Conservation (phyloP, 2,113 vertebrate genomes). For the Procavia capensis region DNA sequence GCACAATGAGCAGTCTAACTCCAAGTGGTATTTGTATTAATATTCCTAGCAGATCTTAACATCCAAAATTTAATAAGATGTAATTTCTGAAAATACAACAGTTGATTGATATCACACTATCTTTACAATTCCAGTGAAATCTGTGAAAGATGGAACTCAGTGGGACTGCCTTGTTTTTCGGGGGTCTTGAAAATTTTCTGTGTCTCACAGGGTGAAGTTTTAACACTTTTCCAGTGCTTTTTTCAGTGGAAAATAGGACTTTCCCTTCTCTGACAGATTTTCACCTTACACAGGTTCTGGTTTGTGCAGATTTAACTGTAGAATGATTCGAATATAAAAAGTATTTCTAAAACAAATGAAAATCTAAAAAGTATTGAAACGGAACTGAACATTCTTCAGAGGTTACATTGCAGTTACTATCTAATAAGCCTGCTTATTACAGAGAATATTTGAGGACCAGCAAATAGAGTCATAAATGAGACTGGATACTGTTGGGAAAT, state of each 20-base stretch:
- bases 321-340: slow-evolving; percentile 3
- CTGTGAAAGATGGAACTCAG: too few relatives aligned
- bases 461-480: not conserved
- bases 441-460: not conserved
- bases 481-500: not conserved
- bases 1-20: not conserved
- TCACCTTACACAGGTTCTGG: too few relatives aligned
- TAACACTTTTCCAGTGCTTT: too few relatives aligned
- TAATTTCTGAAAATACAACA: not conserved
- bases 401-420: not conserved
- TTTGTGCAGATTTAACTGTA: too few relatives aligned
- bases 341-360: slow-evolving; percentile 6
- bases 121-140: not conserved
- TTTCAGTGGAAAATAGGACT: too few relatives aligned
- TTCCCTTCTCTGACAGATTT: too few relatives aligned
- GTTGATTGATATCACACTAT: not conserved
- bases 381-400: not conserved
- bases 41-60: not conserved
- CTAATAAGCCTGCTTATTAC: not conserved
- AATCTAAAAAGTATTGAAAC: not conserved
- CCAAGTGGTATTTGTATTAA: not conserved
- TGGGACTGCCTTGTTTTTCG: too few relatives aligned
- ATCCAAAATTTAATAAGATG: not conserved
- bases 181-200: too few relatives aligned
- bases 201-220: too few relatives aligned